Percentiles rank a stretch among this genome's conserved stretches.
Evolutionary conservation across 2,888 invertebrate species (phyloP).

Genomic region (Agrotis exclamationis): DNA sequence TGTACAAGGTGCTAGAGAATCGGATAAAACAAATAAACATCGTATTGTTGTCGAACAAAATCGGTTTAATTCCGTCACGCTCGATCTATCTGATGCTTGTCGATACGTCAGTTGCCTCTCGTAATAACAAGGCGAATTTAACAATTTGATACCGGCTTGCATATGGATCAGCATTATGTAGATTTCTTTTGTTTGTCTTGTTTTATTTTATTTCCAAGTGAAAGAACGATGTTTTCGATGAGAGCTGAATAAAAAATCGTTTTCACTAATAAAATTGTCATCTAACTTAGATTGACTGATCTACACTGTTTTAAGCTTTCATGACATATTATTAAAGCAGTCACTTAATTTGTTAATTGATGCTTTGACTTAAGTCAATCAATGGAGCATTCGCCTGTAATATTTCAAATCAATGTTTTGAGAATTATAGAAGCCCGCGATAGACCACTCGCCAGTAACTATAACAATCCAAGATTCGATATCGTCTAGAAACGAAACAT

Average conservation of each 20-base stretch:
- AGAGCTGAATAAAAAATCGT: not conserved
- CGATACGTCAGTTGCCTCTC: conserved; percentile 40
- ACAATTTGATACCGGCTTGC: not conserved
- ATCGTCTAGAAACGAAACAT: no score
- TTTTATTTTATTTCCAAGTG: not conserved
- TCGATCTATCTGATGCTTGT: conserved; percentile 32
- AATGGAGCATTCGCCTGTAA: no score
- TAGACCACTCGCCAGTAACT: no score
- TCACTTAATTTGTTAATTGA: no score
- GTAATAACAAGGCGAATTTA: conserved; percentile 34
- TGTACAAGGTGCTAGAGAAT: conserved; percentile 25
- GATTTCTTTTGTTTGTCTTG: conserved; percentile 15
- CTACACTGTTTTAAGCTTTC: no score
- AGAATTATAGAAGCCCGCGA: no score
- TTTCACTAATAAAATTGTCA: no score
- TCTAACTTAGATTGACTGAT: no score
- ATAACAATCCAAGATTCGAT: no score
- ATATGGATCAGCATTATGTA: conserved; percentile 13
- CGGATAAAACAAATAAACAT: conserved; percentile 35
- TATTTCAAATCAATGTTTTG: no score
- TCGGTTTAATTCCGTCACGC: conserved; percentile 19
- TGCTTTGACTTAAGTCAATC: no score
- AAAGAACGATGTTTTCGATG: not conserved
- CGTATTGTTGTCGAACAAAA: conserved; percentile 24
- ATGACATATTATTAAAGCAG: no score